Evolutionary conservation across 1,140 invertebrate species (phyloP).

Genomic region (Mercenaria mercenaria): DNA sequence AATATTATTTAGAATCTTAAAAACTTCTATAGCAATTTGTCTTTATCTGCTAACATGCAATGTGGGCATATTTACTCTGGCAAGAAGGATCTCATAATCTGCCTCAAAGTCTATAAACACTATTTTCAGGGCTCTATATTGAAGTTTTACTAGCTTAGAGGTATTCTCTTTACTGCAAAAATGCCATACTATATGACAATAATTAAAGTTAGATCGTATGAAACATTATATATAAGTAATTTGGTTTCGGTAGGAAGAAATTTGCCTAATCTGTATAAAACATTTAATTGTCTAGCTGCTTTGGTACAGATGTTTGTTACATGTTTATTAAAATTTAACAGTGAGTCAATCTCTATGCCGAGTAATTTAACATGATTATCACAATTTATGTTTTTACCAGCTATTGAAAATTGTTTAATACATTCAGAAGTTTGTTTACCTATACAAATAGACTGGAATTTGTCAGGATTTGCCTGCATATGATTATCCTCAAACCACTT

Average conservation of each 20-base stretch:
- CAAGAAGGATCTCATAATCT: not conserved
- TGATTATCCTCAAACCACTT: not conserved
- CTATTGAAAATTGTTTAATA: not conserved
- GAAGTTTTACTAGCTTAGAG: too few relatives aligned
- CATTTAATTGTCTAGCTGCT: constrained; percentile 7
- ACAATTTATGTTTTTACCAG: too few relatives aligned
- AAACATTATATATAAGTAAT: too few relatives aligned
- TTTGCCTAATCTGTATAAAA: not conserved
- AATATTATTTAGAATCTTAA: constrained; percentile 2
- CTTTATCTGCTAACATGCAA: not conserved
- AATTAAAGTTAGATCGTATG: too few relatives aligned
- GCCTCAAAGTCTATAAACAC: too few relatives aligned
- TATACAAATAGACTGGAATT: not conserved
- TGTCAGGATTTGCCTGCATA: not conserved
- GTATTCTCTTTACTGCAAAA: too few relatives aligned
- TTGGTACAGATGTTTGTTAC: not conserved
- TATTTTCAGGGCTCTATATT: too few relatives aligned
- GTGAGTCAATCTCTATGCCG: too few relatives aligned
- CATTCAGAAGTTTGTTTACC: not conserved
- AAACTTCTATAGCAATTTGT: not conserved
- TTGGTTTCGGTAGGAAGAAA: too few relatives aligned
- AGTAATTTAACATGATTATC: too few relatives aligned
- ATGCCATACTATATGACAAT: too few relatives aligned
- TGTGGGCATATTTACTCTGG: not conserved
- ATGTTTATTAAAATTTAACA: too few relatives aligned